Percentiles rank a stretch among this genome's conserved stretches.
Conservation (phyloP, 1,140 invertebrate genomes). For the Penaeus japonicus region DNA sequence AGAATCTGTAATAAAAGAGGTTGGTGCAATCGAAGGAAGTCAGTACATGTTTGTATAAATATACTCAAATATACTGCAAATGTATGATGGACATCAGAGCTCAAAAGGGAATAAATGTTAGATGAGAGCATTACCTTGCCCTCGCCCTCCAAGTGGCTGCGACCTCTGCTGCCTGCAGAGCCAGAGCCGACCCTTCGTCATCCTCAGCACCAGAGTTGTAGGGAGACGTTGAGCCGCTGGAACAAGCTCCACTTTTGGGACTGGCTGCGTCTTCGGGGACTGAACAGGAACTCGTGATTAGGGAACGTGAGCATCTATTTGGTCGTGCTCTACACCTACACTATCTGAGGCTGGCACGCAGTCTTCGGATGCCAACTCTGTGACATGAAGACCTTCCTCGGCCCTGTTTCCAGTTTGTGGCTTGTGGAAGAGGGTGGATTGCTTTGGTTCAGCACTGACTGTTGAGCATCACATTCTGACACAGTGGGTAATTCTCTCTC, state of each 20-base stretch:
- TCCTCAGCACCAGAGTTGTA: constrained; percentile 85
- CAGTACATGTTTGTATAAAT: no score
- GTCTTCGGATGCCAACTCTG: no score
- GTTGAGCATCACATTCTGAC: no score
- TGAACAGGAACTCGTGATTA: background rate
- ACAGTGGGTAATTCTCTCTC: no score
- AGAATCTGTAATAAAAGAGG: constrained; percentile 21
- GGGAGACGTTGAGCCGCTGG: constrained; percentile 73
- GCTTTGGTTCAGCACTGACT: no score
- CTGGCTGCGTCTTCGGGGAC: background rate
- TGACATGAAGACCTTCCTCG: no score
- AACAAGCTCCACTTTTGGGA: constrained; percentile 20
- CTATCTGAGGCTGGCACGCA: background rate
- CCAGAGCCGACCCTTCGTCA: constrained; percentile 87
- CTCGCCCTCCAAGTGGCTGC: constrained; percentile 81
- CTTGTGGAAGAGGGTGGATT: no score
- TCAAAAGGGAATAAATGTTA: background rate
- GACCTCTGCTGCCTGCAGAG: constrained; percentile 84
- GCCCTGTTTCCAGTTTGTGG: no score
- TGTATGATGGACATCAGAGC: no score
- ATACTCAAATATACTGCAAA: no score
- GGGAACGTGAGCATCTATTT: background rate
- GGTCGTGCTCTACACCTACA: background rate
- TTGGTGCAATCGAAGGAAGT: no score
- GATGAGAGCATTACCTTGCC: constrained; percentile 70